Percentiles rank a stretch among this genome's conserved stretches.
These are phyloP conservation scores for Falco novaeseelandiae DNA, from an alignment of 2,797 vertebrate species.

Conservation along the genomic window DNA sequence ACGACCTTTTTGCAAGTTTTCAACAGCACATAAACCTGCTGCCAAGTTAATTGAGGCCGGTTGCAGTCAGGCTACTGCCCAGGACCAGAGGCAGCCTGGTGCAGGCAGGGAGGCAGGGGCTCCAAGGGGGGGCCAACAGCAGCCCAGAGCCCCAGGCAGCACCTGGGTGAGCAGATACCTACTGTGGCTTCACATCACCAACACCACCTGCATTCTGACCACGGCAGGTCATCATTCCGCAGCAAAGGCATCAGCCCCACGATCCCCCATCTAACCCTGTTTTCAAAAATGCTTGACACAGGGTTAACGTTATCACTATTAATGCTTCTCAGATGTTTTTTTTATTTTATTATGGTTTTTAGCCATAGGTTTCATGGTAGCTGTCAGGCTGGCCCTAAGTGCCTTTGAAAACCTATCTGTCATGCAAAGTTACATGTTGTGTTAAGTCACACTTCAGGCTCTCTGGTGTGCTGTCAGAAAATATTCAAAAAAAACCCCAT, in stretches of 20 bases:
- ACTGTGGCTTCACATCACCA: background rate
- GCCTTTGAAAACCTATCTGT: background rate
- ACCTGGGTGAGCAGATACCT: accelerated
- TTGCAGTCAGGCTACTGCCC: background rate
- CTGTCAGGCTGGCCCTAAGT: background rate
- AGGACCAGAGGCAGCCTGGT: accelerated
- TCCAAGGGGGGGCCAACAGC: accelerated
- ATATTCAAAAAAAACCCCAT: too few relatives aligned
- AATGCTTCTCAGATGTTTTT: background rate
- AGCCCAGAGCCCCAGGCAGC: background rate
- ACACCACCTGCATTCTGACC: background rate
- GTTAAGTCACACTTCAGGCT: background rate
- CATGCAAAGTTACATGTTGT: background rate
- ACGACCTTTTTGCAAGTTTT: background rate
- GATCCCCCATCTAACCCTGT: too few relatives aligned
- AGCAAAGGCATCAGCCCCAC: background rate
- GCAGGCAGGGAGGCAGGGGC: background rate
- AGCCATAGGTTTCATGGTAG: background rate
- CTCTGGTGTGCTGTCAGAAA: background rate
- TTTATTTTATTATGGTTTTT: background rate
- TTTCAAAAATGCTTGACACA: background rate
- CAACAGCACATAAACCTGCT: conserved; percentile 57
- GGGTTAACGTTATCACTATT: background rate
- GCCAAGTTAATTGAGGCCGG: background rate
- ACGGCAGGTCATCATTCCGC: accelerated